Evolutionary conservation across 2,888 invertebrate species (phyloP).

Genomic region (Cephus sareptanus): DNA sequence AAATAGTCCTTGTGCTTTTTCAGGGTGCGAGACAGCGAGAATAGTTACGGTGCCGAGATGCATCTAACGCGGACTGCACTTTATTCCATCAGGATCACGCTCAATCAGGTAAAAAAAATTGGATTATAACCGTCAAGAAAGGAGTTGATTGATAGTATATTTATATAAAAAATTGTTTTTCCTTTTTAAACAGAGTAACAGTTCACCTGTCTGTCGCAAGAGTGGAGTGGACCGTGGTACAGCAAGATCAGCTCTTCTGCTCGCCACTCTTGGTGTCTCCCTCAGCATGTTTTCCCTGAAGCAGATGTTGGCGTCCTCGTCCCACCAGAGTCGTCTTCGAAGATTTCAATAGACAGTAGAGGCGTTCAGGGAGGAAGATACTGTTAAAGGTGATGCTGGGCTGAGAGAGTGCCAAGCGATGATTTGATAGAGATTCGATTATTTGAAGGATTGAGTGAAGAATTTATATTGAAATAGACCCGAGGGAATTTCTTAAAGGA

Average conservation of each 20-base stretch:
- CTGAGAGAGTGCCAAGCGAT: neutral
- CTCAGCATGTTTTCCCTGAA: slow-evolving; percentile 58
- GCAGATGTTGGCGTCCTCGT: slow-evolving; percentile 52
- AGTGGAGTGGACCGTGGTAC: slow-evolving; percentile 44
- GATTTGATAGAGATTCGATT: neutral
- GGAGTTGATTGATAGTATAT: neutral
- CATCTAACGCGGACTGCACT: slow-evolving; percentile 43
- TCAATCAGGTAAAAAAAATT: slow-evolving; percentile 49
- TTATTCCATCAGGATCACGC: slow-evolving; percentile 52
- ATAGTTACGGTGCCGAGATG: slow-evolving; percentile 45
- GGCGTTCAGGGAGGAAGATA: neutral
- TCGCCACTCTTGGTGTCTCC: slow-evolving; percentile 57
- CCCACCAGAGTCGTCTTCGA: slow-evolving; percentile 40
- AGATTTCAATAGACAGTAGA: slow-evolving; percentile 24
- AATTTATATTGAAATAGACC: neutral
- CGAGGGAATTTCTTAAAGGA: neutral
- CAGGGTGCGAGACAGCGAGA: slow-evolving; percentile 38
- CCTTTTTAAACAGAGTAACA: slow-evolving; percentile 35
- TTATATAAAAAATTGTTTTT: neutral
- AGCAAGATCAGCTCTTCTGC: slow-evolving; percentile 48
- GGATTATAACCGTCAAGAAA: neutral
- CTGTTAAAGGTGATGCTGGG: neutral
- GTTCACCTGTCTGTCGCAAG: slow-evolving; percentile 40
- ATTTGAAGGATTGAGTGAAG: neutral
- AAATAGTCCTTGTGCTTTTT: slow-evolving; percentile 23